phyloP scores from a whole-genome alignment of 2,888 invertebrate genomes.

The Calliscelio sp. region DNA sequence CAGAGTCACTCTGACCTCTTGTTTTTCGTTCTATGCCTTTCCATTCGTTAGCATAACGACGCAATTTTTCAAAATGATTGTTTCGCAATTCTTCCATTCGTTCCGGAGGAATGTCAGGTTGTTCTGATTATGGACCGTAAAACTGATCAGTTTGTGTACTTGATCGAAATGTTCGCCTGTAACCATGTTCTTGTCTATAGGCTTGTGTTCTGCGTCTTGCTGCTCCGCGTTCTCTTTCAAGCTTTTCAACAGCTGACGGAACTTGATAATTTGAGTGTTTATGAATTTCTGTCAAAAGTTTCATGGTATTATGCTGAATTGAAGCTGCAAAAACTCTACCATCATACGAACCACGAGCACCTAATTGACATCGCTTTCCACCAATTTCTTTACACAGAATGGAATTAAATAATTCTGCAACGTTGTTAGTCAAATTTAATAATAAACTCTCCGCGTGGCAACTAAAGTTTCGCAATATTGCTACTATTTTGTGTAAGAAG shows the following conservation, averaged over 20 bases:
- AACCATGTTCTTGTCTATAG: no score
- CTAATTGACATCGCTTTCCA: not conserved
- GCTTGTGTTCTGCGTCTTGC: no score
- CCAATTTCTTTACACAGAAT: slow-evolving; percentile 10
- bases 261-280: no score
- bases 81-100: slow-evolving; percentile 1
- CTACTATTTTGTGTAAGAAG: no score
- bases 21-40: slow-evolving; percentile 4
- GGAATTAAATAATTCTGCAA: not conserved
- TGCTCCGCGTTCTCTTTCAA: no score
- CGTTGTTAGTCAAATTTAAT: not conserved
- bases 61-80: not conserved
- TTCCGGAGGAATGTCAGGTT: slow-evolving; percentile 20
- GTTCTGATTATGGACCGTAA: slow-evolving; percentile 2
- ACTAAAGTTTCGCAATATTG: no score
- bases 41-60: not conserved
- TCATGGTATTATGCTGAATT: no score
- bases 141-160: not conserved
- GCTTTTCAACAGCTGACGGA: no score
- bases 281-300: no score
- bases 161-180: not conserved
- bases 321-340: no score
- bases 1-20: not conserved
- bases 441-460: no score
- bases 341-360: slow-evolving; percentile 5